These are phyloP conservation scores for Knipowitschia caucasica DNA, from an alignment of 2,797 vertebrate species.

Conservation along the genomic window DNA sequence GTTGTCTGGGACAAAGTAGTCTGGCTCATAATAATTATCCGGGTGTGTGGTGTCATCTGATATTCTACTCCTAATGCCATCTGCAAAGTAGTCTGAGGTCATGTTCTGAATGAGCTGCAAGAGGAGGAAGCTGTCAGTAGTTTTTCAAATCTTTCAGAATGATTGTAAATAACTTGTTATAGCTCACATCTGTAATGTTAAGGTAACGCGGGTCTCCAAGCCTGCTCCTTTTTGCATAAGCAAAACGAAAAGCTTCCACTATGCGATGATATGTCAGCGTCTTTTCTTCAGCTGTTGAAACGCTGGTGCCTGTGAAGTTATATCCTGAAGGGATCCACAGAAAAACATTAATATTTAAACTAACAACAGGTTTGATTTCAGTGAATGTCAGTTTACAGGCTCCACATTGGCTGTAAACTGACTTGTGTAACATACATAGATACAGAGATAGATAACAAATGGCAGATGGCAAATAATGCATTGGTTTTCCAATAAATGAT, in stretches of 20 bases:
- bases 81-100: slow-evolving; percentile 88
- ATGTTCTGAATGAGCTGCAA: slow-evolving; percentile 88
- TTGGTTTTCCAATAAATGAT: no score
- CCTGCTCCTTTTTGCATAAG: slow-evolving; percentile 90
- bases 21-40: slow-evolving; percentile 86
- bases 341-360: slow-evolving; percentile 9
- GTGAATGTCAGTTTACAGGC: no score
- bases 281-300: slow-evolving; percentile 78
- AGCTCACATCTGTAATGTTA: slow-evolving; percentile 83
- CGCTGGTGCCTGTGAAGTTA: slow-evolving; percentile 83
- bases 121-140: slow-evolving; percentile 23
- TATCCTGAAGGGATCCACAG: slow-evolving; percentile 78
- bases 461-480: no score
- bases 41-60: slow-evolving; percentile 85
- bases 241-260: slow-evolving; percentile 93
- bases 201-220: slow-evolving; percentile 91
- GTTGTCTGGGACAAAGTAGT: slow-evolving; percentile 81
- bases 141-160: background rate
- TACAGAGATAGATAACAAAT: no score
- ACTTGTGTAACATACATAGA: no score
- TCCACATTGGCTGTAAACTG: no score
- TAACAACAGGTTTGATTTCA: slow-evolving; percentile 14
- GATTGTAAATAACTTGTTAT: background rate
- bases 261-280: slow-evolving; percentile 93
- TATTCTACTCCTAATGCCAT: slow-evolving; percentile 83